Conservation (phyloP, 2,113 vertebrate species). For the Eulemur macaco region DNA sequence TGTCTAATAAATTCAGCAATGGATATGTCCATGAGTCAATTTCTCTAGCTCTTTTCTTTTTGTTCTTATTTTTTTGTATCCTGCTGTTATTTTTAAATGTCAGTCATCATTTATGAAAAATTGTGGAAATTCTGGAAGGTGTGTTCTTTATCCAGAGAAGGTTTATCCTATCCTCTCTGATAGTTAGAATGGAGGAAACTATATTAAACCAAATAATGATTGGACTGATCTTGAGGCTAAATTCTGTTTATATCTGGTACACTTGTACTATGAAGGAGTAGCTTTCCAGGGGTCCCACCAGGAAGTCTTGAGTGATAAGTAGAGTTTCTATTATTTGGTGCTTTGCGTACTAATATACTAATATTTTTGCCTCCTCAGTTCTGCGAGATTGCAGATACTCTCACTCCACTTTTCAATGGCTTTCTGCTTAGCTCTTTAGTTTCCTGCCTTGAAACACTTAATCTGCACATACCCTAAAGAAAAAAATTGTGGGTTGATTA, state of each 20-base stretch:
- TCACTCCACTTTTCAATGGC: neutral
- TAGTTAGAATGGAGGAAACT: neutral
- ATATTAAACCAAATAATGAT: neutral
- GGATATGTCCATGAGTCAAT: neutral
- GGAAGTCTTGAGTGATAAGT: neutral
- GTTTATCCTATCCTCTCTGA: neutral
- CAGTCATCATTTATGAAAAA: neutral
- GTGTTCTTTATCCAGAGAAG: neutral
- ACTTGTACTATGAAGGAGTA: neutral
- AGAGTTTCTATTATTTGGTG: neutral
- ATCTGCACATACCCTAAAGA: neutral
- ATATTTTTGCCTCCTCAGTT: neutral
- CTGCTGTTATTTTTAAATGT: neutral
- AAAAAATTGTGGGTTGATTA: neutral
- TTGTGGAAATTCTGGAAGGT: neutral
- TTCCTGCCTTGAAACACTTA: neutral
- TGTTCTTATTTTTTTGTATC: neutral
- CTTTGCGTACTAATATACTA: neutral
- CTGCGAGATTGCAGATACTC: neutral
- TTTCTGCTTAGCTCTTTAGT: neutral
- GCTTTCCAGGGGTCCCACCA: neutral
- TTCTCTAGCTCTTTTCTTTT: neutral
- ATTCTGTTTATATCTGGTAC: neutral
- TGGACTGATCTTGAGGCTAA: neutral
- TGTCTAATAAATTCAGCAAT: neutral